Evolutionary conservation across 2,113 vertebrate species (phyloP), one percentile per base, ranked within the genome.

Genomic region (Stictonetta naevosa): DNA sequence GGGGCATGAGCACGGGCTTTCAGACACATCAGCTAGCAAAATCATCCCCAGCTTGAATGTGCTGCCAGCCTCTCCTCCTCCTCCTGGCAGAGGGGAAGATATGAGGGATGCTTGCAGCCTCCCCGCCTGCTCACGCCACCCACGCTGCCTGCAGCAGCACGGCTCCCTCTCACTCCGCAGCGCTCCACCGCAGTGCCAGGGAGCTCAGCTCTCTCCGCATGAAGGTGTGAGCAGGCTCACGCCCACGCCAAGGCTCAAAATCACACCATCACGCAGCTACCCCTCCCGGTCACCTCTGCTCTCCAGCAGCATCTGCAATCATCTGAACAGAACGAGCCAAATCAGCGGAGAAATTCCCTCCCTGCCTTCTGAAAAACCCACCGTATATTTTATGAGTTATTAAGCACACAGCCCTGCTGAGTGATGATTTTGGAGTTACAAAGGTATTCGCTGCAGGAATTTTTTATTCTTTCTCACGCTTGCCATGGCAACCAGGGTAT

Each of bases 401-500:
- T 95, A 95, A 96, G 93, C 90, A 83, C 53, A 93, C 81, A 95
- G 58, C 34, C 77, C 88, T 52, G 55, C 85, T 86, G 91, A 94
- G 92, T 28, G 40, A 90, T 92, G 86, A 93, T 95, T 97, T 96
- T 92, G 38, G 80, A 91, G 52, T 92, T 83, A 86, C 33, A 83
- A 84, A 96, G 89, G 92, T 97, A 95, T 77, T 91, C 46, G 0
- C 93, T 72, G 38, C 94, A 92, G 93, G 94, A 96, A 84, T 96
- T 94, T 96, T 95, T 92, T 83, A 60, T 91, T 84, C 68, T 77
- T 93, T 86, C 76, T 91, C 95, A 93, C 34, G 71, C 86, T 97
- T 74, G 74, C 94, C 95, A 97, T 97, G 95, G 96, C 91, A 97
- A 97, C 95, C 74, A 50, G 69, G n/a, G 72, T 71, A 83, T 52